Conservation (phyloP, 2,888 invertebrate genomes). For the Eupithecia tripunctaria region DNA sequence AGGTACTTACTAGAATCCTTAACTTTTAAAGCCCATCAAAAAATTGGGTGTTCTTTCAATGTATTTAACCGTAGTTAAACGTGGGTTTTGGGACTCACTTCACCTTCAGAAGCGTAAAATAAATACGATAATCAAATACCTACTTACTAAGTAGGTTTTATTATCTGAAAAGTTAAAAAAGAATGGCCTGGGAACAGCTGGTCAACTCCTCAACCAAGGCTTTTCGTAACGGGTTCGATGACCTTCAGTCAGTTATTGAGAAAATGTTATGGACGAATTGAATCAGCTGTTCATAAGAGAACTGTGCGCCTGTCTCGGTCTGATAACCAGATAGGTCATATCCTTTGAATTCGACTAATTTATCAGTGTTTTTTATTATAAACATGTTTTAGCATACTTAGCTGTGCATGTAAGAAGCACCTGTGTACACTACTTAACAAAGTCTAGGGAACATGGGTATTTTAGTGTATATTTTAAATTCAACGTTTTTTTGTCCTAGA, state of each 20-base stretch:
- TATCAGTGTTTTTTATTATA: slow-evolving; percentile 40
- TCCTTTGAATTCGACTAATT: slow-evolving; percentile 56
- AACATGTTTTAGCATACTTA: slow-evolving; percentile 41
- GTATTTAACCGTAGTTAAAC: no score
- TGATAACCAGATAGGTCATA: slow-evolving; percentile 63
- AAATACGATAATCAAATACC: no score
- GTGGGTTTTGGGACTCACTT: no score
- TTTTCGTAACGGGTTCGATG: not conserved
- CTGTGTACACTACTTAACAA: no score
- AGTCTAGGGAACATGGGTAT: no score
- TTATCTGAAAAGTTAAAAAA: not conserved
- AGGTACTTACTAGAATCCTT: no score
- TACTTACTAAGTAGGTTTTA: not conserved
- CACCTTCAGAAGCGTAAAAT: no score
- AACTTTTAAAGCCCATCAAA: no score
- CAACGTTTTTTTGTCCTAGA: no score
- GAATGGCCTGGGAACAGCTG: not conserved
- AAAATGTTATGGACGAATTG: not conserved
- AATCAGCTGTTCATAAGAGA: not conserved
- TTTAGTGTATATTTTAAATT: no score
- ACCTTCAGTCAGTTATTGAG: not conserved
- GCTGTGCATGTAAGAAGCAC: slow-evolving; percentile 30
- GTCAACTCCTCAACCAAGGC: not conserved
- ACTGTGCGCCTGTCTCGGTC: slow-evolving; percentile 55
- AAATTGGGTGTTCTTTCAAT: no score